Conservation (phyloP, 1,140 invertebrate genomes). For the Aphaenogaster floridana region DNA sequence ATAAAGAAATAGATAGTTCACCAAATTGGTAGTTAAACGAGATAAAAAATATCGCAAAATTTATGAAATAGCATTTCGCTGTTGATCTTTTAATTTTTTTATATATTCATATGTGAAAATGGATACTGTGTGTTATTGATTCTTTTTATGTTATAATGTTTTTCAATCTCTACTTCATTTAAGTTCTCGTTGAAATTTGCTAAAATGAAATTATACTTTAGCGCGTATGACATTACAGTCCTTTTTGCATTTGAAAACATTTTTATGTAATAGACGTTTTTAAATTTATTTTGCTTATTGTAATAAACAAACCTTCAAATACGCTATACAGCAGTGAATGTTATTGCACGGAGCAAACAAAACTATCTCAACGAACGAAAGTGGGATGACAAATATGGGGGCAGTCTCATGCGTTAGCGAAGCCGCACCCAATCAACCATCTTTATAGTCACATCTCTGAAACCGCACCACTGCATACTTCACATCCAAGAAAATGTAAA, state of each 20-base stretch:
- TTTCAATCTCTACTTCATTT: neutral
- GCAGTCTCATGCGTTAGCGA: slow-evolving; percentile 69
- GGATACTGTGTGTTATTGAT: neutral
- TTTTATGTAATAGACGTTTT: neutral
- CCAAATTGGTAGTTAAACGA: neutral
- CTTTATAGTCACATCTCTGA: slow-evolving; percentile 63
- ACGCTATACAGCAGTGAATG: slow-evolving; percentile 5
- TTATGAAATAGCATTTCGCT: neutral
- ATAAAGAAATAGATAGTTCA: neutral
- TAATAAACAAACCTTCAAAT: slow-evolving; percentile 14
- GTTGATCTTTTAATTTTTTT: neutral
- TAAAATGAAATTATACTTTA: neutral
- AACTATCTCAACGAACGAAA: slow-evolving; percentile 10
- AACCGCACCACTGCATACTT: slow-evolving; percentile 72
- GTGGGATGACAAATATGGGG: slow-evolving; percentile 53
- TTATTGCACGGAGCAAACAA: slow-evolving; percentile 1
- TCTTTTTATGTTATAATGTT: slow-evolving; percentile 8
- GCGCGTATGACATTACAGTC: neutral
- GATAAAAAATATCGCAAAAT: neutral
- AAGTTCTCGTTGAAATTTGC: neutral
- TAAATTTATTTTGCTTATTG: neutral
- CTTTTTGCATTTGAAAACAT: neutral
- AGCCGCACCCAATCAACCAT: slow-evolving; percentile 63
- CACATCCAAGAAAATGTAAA: slow-evolving; percentile 59
- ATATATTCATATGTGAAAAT: neutral